Evolutionary conservation across 2,888 invertebrate species (phyloP).

Genomic region (Drosophila dives): DNA sequence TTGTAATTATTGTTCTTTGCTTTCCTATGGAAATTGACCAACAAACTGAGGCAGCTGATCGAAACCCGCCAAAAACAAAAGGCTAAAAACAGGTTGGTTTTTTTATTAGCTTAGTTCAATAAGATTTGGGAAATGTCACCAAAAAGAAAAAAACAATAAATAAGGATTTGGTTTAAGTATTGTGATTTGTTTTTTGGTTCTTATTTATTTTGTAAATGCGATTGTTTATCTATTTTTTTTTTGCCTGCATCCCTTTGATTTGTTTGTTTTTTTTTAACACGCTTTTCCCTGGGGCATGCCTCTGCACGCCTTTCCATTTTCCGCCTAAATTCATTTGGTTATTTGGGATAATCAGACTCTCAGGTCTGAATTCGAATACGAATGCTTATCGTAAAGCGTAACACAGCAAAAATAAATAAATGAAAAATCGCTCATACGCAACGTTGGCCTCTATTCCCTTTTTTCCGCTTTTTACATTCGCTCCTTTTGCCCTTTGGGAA

Average conservation of each 20-base stretch:
- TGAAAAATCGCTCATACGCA: conserved; percentile 70
- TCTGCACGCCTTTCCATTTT: conserved; percentile 38
- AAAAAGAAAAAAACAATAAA: not conserved
- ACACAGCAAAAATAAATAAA: conserved; percentile 12
- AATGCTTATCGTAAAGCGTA: conserved; percentile 39
- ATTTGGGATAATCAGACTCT: conserved; percentile 52
- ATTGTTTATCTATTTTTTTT: not conserved
- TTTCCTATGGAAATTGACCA: conserved; percentile 68
- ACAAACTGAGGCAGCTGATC: conserved; percentile 8
- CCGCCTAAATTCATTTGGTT: conserved; percentile 57
- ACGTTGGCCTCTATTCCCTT: conserved; percentile 13
- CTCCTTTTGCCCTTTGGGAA: conserved; percentile 1
- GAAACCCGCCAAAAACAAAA: not conserved
- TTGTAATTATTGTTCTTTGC: conserved; percentile 22
- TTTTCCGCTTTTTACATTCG: not conserved
- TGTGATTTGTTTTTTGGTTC: not conserved
- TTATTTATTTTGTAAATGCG: conserved; percentile 33
- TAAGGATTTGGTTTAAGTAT: conserved; percentile 6
- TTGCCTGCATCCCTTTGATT: conserved; percentile 34
- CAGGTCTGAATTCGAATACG: conserved; percentile 7
- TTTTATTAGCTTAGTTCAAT: conserved; percentile 45
- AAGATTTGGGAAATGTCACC: conserved; percentile 38
- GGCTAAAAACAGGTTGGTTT: conserved; percentile 56
- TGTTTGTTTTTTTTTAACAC: conserved; percentile 37
- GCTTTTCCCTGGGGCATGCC: conserved; percentile 15